Evolutionary conservation across 2,113 vertebrate genomes (phyloP).

Genomic region (Chloropsis cyanopogon): DNA sequence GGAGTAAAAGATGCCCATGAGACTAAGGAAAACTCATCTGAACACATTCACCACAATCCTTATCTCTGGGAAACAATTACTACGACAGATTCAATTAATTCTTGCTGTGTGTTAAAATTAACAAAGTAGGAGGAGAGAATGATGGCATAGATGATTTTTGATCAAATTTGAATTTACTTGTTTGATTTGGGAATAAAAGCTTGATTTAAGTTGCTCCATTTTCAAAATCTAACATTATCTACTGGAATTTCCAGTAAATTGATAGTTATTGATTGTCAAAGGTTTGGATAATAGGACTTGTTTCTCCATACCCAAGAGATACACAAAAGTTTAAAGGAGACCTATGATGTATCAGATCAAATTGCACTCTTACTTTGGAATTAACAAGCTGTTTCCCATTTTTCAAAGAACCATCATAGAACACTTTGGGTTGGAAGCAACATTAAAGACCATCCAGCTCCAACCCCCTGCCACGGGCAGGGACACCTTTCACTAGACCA

Average conservation of each 20-base stretch:
- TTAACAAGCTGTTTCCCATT: neutral
- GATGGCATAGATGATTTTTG: neutral
- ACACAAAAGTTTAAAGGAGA: neutral
- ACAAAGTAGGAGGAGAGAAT: neutral
- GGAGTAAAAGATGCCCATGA: neutral
- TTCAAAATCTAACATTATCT: neutral
- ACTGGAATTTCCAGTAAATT: neutral
- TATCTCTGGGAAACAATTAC: neutral
- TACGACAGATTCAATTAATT: neutral
- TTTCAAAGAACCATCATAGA: neutral
- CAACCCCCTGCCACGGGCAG: neutral
- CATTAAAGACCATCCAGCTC: neutral
- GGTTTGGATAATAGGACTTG: neutral
- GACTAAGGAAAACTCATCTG: neutral
- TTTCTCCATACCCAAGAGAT: neutral
- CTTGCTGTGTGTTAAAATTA: neutral
- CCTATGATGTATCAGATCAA: neutral
- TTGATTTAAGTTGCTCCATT: neutral
- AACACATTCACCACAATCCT: neutral
- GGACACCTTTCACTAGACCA: neutral
- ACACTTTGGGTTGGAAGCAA: accelerated
- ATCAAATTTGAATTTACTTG: neutral
- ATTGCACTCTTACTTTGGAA: neutral
- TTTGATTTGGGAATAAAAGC: neutral
- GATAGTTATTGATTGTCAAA: neutral